A percentile compares a stretch with the other conserved stretches of the same genome.
These are phyloP conservation scores for Hemaris fuciformis DNA, from an alignment of 2,888 invertebrate species.

Conservation along the genomic window DNA sequence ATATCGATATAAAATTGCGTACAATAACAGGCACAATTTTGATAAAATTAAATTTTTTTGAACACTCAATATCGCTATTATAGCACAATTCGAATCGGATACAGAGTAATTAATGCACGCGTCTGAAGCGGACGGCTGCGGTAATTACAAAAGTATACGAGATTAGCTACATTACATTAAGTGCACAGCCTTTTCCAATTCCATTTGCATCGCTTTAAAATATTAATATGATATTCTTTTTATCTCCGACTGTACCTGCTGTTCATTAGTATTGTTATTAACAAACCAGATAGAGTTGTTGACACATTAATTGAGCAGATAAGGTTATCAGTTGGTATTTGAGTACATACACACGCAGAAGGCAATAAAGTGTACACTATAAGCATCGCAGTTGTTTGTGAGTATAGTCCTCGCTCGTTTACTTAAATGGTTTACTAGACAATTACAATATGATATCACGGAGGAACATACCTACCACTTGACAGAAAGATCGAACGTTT, in stretches of 20 bases:
- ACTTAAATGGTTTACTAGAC: not conserved
- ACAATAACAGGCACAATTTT: not conserved
- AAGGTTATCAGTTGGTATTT: constrained; percentile 60
- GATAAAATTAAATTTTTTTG: not conserved
- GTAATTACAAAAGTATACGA: constrained; percentile 27
- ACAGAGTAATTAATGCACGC: constrained; percentile 34
- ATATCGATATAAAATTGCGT: not conserved
- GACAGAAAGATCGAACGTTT: no score
- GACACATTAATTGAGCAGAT: constrained; percentile 70
- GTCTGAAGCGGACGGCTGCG: constrained; percentile 29
- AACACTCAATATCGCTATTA: not conserved
- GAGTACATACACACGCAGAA: constrained; percentile 27
- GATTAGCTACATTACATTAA: constrained; percentile 11
- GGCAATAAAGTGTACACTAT: constrained; percentile 12
- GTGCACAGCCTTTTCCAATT: not conserved
- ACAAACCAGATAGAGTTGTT: constrained; percentile 69
- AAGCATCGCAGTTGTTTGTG: constrained; percentile 1
- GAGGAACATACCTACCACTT: not conserved
- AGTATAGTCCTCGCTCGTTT: not conserved
- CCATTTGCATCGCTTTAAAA: constrained; percentile 18
- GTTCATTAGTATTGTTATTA: constrained; percentile 50
- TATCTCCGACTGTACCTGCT: constrained; percentile 35
- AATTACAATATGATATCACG: not conserved
- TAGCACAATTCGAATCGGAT: constrained; percentile 43
- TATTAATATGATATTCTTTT: constrained; percentile 19